Base-by-base conservation (phyloP, 2,888 invertebrate genomes). In the Erannis defoliaria region DNA sequence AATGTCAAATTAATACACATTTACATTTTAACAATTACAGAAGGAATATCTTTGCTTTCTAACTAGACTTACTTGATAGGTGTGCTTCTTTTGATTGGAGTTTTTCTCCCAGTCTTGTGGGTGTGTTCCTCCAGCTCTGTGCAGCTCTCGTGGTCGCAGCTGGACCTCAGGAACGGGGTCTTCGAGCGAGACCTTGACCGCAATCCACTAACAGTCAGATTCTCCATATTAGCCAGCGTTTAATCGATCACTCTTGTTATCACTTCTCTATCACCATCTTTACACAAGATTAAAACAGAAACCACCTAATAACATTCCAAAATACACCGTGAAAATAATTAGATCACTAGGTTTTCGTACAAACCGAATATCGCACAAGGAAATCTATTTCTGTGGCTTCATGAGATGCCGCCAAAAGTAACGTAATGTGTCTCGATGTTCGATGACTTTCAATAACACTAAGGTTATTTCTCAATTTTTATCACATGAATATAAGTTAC, bases 181-280 rank as follows among this genome's bases (percentile, higher is more conserved):
- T 94, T 95, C 35, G 96, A 96, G 73, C 96, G 94, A 74, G 96
- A 96, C 89, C 95, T 94, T 84, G 95, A 94, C 86, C 95, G 90
- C 81, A 95, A 93, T 86, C 94, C 94, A 73, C 90, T 88, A 77
- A 86, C 88, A 65, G 86, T 80, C 64, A 84, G 81, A 71, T 85
- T 89, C 74, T 93, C 93, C 93, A 93, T 63, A 82, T 73, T 54
- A 56, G 59, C 64, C 55, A 67, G 66, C 64, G 55, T 55, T 16
- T 50, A 38, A 5, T 10, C 45, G 54, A 61, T 31, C 21, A 43
- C 51, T 31, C 37, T 23, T 60, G 50, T 42, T 55, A 70, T 21
- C 55, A 63, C 65, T 55, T 67, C 59, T 61, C 67, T 67, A 66
- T 66, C 71, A 82, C 66, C 86, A 84, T 81, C 64, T 77, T 85